Percentiles rank a stretch among this genome's conserved stretches.
These are phyloP conservation scores for Trichonephila inaurata DNA, from an alignment of 1,140 invertebrate genomes.

Conservation along the genomic window DNA sequence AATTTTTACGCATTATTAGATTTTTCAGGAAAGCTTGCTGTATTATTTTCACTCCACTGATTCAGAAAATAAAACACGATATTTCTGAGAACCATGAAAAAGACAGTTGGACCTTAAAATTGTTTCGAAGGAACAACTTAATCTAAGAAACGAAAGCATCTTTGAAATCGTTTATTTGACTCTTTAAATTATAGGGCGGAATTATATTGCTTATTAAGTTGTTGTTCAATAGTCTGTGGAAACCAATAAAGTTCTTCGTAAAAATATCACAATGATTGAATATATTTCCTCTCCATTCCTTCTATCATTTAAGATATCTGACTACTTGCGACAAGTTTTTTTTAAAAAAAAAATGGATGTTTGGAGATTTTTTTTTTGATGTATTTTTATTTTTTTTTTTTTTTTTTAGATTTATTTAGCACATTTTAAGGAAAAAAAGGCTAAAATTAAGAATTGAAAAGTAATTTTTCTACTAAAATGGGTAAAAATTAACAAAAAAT, in stretches of 20 bases:
- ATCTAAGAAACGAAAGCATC: neutral
- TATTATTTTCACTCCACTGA: neutral
- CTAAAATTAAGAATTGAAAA: too few species aligned
- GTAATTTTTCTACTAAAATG: too few species aligned
- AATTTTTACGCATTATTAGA: neutral
- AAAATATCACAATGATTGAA: too few species aligned
- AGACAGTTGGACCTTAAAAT: constrained; percentile 5
- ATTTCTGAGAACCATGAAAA: neutral
- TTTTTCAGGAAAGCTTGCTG: neutral
- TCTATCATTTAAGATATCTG: too few species aligned
- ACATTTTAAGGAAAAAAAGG: too few species aligned
- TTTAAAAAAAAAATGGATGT: too few species aligned
- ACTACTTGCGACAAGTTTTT: too few species aligned
- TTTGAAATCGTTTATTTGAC: neutral
- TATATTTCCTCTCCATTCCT: too few species aligned
- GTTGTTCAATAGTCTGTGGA: neutral
- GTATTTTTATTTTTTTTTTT: too few species aligned
- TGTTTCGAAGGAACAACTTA: neutral
- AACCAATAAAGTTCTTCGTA: neutral
- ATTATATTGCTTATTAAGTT: neutral
- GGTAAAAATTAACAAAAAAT: too few species aligned
- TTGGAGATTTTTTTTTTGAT: too few species aligned
- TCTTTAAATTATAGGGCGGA: neutral
- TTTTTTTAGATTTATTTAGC: too few species aligned
- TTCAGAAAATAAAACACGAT: neutral